Evolutionary conservation across 2,113 vertebrate species (phyloP).

Genomic region (Heterotilapia buettikoferi): DNA sequence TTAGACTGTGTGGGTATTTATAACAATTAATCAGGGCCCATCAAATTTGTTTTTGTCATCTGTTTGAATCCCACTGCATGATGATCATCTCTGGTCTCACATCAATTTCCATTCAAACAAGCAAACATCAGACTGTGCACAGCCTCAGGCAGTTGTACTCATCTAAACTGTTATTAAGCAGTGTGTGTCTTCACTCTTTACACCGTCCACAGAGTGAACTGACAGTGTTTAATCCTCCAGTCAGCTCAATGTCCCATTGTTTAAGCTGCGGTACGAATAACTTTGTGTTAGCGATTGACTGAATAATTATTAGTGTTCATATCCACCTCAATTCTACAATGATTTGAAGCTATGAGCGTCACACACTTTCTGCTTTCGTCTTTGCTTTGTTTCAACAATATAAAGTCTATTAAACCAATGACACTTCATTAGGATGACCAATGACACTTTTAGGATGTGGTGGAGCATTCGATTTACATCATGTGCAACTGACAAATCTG

Average conservation of each 20-base stretch:
- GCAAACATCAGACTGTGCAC: not conserved
- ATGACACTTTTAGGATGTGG: not conserved
- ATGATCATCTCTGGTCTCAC: conserved; percentile 8
- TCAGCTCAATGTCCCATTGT: not conserved
- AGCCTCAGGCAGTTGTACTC: not conserved
- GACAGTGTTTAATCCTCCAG: not conserved
- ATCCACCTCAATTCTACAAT: not conserved
- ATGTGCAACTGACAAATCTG: not conserved
- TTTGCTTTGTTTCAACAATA: not conserved
- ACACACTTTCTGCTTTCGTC: not conserved
- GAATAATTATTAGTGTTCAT: not conserved
- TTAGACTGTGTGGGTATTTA: conserved; percentile 37
- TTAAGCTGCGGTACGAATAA: not conserved
- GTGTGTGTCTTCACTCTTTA: not conserved
- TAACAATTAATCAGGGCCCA: conserved; percentile 55
- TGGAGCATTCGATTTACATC: not conserved
- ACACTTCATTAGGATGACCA: not conserved
- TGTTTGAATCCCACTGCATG: not conserved
- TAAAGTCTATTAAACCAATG: not conserved
- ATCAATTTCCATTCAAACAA: not conserved
- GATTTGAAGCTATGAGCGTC: not conserved
- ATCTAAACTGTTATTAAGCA: not conserved
- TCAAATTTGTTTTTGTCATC: conserved; percentile 42
- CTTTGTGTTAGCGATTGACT: not conserved
- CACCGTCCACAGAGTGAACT: not conserved